Evolutionary conservation across 2,113 vertebrate species (phyloP).

Genomic region (Rafetus swinhoei): DNA sequence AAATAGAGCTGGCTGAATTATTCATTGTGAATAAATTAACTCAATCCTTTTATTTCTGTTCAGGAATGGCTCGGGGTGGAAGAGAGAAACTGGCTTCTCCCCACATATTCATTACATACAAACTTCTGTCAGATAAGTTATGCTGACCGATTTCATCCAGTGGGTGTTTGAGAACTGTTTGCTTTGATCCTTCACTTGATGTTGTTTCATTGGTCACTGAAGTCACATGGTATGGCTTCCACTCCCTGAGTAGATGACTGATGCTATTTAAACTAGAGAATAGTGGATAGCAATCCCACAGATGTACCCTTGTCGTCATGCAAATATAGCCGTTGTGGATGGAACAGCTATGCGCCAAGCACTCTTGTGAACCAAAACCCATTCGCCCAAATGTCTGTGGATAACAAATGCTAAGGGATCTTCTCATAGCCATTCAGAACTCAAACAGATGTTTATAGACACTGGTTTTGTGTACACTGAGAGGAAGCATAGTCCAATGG

Average conservation of each 20-base stretch:
- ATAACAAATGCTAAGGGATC: neutral
- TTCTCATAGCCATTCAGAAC: neutral
- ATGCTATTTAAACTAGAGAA: neutral
- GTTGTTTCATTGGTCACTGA: neutral
- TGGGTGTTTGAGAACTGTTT: neutral
- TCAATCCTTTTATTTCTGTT: neutral
- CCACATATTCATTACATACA: neutral
- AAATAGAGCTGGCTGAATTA: neutral
- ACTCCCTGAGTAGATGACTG: neutral
- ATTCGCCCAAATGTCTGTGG: accelerated
- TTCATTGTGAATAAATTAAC: neutral
- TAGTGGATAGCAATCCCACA: neutral
- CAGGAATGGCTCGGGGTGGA: neutral
- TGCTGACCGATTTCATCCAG: neutral
- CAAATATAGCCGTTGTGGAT: neutral
- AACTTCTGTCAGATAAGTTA: neutral
- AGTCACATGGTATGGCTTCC: neutral
- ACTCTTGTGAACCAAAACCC: neutral
- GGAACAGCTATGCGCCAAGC: neutral
- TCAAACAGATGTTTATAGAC: neutral
- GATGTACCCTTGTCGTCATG: neutral
- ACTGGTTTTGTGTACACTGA: neutral
- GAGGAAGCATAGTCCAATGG: neutral
- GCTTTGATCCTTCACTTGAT: neutral
- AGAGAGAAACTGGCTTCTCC: too few relatives aligned